Evolutionary conservation across 2,113 vertebrate genomes (phyloP), one percentile per base, ranked within the genome.

Genomic region (Solea solea): DNA sequence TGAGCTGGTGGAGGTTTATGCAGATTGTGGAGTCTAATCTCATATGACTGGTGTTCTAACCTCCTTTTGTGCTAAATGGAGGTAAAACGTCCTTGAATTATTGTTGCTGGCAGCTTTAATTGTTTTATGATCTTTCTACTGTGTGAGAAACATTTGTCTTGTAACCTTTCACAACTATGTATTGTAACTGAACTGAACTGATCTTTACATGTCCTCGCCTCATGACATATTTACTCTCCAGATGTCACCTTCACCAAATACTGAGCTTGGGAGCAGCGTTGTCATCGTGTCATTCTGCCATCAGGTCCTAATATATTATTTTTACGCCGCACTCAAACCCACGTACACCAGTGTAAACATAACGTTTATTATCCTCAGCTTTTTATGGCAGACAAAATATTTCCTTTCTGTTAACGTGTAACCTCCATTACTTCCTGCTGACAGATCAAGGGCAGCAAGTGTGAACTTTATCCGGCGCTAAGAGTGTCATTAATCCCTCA

Each of bases 191-290:
- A 71, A 46, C 51, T 45, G 55, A 39, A 9, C 42, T 83, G 41
- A 68, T 83, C 71, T 74, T 65, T 67, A 15, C 55, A 46, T 7
- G 11, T 25, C 55, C 67, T 64, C 21, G 15, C 7, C 58, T 62
- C 55, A 39, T 69, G 80, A 60, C 69, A 76, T 69, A 53, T 69
- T 84, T 81, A 66, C 41, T 15, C 3, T 9, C 7, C 68, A 6
- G 3, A 9, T 52, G 14, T 53, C 71, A 64, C 59, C 42, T 46
- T 66, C 39, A 42, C 51, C 74, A 81, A 60, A 76, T 65, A 40
- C 54, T 50, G 4, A 1, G 7, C 8, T 9, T 51, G 55, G 55
- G 77, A 78, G 54, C 16, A 1, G 46, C 51, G 1, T 10, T 5
- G n/a, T n/a, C 27, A 10, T 64, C 1, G 10, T n/a, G 12, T 14